These are phyloP conservation scores for Haemorhous mexicanus DNA, from an alignment of 2,113 vertebrate genomes.

Conservation along the genomic window DNA sequence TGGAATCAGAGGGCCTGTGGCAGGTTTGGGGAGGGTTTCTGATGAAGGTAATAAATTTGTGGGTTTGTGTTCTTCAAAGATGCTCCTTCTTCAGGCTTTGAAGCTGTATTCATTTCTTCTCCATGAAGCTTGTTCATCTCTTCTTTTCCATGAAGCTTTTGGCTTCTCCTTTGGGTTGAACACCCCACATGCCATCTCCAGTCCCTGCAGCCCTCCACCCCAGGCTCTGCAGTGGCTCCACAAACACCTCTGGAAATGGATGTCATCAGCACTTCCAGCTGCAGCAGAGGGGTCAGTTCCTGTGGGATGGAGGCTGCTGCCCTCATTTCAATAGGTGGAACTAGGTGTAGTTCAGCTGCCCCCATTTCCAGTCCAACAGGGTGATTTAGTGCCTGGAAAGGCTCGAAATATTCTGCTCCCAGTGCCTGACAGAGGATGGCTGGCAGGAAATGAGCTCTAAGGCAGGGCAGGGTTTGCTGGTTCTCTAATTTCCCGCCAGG, in stretches of 20 bases:
- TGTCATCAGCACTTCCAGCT: constrained; percentile 40
- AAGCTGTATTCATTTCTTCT: too few relatives aligned
- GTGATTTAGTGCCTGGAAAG: constrained; percentile 45
- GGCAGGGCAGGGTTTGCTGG: background rate
- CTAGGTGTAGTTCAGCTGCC: constrained; percentile 58
- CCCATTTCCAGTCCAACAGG: background rate
- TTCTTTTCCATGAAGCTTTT: background rate
- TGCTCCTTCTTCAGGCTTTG: too few relatives aligned
- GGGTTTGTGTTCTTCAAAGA: too few relatives aligned
- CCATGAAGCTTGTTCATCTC: too few relatives aligned
- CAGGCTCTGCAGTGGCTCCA: background rate
- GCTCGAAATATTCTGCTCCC: background rate
- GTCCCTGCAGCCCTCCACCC: background rate
- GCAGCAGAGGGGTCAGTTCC: constrained; percentile 52
- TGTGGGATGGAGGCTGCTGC: constrained; percentile 7
- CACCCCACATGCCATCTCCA: background rate
- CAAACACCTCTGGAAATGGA: background rate
- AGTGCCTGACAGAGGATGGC: constrained; percentile 23
- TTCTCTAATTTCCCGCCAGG: constrained; percentile 1
- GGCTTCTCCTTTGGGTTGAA: background rate
- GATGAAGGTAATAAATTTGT: too few relatives aligned
- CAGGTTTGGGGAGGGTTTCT: too few relatives aligned
- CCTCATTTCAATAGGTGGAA: constrained; percentile 65
- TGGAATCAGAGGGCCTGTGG: too few relatives aligned
- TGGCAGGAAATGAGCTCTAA: constrained; percentile 45